Conservation (phyloP, 2,113 vertebrate species). For the Cranoglanis bouderius region DNA sequence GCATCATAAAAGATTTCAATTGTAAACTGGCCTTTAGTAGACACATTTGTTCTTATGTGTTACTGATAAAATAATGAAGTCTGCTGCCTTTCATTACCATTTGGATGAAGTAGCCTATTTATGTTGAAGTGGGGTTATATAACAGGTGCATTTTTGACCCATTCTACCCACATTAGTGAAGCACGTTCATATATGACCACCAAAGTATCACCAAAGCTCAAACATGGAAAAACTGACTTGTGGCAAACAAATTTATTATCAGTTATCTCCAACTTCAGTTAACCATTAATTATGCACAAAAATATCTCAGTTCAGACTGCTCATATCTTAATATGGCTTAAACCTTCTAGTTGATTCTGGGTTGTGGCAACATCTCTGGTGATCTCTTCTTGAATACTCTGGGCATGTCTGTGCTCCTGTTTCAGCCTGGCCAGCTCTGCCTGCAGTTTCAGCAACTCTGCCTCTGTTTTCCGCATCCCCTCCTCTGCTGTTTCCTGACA, state of each 20-base stretch:
- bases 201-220: not conserved
- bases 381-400: not conserved
- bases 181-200: not conserved
- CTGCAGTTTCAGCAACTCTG: constrained; percentile 42
- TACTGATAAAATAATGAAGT: not conserved
- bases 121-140: not conserved
- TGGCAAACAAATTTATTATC: not conserved
- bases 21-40: not conserved
- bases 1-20: not conserved
- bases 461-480: constrained; percentile 55
- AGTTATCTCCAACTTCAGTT: not conserved
- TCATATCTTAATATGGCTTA: not conserved
- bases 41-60: not conserved
- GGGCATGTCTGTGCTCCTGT: constrained; percentile 28
- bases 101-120: not conserved
- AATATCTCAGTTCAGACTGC: not conserved
- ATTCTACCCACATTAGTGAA: not conserved
- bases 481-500: constrained; percentile 69
- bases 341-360: constrained; percentile 36
- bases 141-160: not conserved
- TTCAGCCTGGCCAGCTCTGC: constrained; percentile 36
- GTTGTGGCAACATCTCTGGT: not conserved
- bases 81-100: not conserved
- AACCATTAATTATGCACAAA: not conserved
- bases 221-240: not conserved